A percentile compares a stretch with the other conserved stretches of the same genome.
phyloP scores from a whole-genome alignment of 2,888 invertebrate genomes.

The Ochropleura leucogaster region DNA sequence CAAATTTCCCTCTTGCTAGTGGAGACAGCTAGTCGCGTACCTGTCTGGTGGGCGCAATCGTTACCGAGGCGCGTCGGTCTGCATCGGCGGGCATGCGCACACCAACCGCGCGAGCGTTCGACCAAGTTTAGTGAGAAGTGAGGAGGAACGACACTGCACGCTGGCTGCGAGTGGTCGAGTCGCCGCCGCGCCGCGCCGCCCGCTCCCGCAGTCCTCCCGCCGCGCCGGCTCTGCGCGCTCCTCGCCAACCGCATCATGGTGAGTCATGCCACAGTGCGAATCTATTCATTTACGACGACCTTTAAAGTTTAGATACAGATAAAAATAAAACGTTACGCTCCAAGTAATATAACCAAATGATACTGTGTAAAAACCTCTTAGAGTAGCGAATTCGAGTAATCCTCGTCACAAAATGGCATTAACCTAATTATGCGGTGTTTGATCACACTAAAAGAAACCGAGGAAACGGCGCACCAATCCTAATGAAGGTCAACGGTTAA shows the following conservation, averaged over 20 bases:
- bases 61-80: conserved; percentile 87
- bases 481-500: conserved; percentile 72
- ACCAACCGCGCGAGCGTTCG: conserved; percentile 74
- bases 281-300: conserved; percentile 84
- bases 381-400: conserved; percentile 36
- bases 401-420: conserved; percentile 61
- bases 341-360: conserved; percentile 62
- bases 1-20: conserved; percentile 83
- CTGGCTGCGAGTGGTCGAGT: conserved; percentile 79
- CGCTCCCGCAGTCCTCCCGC: conserved; percentile 87
- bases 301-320: conserved; percentile 74
- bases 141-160: conserved; percentile 82
- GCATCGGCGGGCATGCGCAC: conserved; percentile 89
- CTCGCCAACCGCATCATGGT: conserved; percentile 89
- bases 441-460: conserved; percentile 72
- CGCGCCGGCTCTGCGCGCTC: conserved; percentile 88
- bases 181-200: conserved; percentile 80
- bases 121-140: conserved; percentile 81
- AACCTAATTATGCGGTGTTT: conserved; percentile 77
- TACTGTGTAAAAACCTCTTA: conserved; percentile 47
- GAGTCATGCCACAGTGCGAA: conserved; percentile 88
- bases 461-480: conserved; percentile 68
- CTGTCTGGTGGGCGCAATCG: conserved; percentile 87
- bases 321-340: conserved; percentile 73
- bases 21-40: conserved; percentile 89